Percentiles rank a stretch among this genome's conserved stretches.
These are phyloP conservation scores for Anorthoa munda DNA, from an alignment of 2,888 invertebrate genomes.

Conservation along the genomic window DNA sequence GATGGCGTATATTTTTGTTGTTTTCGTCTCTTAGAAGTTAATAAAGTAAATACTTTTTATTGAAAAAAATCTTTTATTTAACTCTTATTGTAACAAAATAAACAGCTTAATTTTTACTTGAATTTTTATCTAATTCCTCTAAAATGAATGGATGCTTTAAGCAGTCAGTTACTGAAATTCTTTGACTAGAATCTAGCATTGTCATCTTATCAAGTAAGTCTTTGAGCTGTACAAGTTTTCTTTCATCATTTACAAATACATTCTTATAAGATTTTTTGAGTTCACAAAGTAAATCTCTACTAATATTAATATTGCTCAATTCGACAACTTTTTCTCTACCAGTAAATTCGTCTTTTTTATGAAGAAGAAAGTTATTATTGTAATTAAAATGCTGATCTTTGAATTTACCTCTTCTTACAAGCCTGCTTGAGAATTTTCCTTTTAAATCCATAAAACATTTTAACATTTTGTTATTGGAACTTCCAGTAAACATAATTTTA, in stretches of 20 bases:
- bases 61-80: conserved; percentile 77
- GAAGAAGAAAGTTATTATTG: conserved; percentile 98
- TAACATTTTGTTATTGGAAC: conserved; percentile 99
- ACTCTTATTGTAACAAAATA: conserved; percentile 52
- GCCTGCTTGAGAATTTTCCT: conserved; percentile 98
- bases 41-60: conserved; percentile 83
- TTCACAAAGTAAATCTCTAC: conserved; percentile 96
- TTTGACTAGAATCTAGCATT: conserved; percentile 96
- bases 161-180: conserved; percentile 96
- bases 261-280: conserved; percentile 95
- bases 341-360: conserved; percentile 99
- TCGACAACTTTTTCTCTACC: conserved; percentile 99
- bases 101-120: conserved; percentile 51
- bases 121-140: conserved; percentile 76
- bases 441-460: conserved; percentile 99
- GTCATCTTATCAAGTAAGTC: conserved; percentile 98
- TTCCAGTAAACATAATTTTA: conserved; percentile 99
- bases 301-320: conserved; percentile 95
- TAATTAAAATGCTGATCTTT: conserved; percentile 99
- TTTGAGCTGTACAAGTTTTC: conserved; percentile 97
- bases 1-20: conserved; percentile 87
- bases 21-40: conserved; percentile 82
- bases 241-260: conserved; percentile 95
- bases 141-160: conserved; percentile 97
- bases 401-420: conserved; percentile 98